These are phyloP conservation scores for Limanda limanda DNA, from an alignment of 2,113 vertebrate genomes.

Conservation along the genomic window DNA sequence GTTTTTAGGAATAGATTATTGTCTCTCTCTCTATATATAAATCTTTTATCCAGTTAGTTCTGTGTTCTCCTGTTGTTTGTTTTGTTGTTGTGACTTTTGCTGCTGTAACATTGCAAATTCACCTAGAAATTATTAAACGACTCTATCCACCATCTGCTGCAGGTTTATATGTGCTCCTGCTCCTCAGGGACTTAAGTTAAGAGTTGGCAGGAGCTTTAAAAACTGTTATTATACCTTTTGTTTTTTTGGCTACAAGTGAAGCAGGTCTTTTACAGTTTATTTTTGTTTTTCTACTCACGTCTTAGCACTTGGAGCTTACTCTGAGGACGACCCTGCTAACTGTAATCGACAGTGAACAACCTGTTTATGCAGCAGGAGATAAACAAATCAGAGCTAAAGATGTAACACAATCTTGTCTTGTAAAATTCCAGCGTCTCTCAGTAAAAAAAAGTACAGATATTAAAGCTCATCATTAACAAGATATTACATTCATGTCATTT, in stretches of 20 bases:
- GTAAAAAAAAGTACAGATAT: too few relatives aligned
- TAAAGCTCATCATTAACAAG: too few relatives aligned
- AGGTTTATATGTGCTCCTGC: neutral
- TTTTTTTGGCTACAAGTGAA: neutral
- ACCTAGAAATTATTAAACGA: neutral
- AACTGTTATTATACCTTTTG: neutral
- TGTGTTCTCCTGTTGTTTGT: neutral
- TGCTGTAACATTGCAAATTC: neutral
- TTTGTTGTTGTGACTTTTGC: neutral
- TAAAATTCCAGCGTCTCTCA: too few relatives aligned
- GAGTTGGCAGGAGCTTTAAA: neutral
- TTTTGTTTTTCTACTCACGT: neutral
- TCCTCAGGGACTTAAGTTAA: neutral
- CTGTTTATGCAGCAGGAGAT: neutral
- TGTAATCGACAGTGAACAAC: neutral
- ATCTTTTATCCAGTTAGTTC: too few relatives aligned
- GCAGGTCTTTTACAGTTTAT: neutral
- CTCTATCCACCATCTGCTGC: neutral
- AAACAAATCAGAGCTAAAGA: too few relatives aligned
- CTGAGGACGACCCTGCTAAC: neutral
- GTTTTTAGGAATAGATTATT: neutral
- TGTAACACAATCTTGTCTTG: too few relatives aligned
- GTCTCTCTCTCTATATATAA: too few relatives aligned
- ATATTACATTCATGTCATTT: too few relatives aligned
- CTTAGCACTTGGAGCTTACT: neutral